Percentiles rank a stretch among this genome's conserved stretches.
These are phyloP conservation scores for Elegia similella DNA, from an alignment of 2,888 invertebrate species.

Conservation along the genomic window DNA sequence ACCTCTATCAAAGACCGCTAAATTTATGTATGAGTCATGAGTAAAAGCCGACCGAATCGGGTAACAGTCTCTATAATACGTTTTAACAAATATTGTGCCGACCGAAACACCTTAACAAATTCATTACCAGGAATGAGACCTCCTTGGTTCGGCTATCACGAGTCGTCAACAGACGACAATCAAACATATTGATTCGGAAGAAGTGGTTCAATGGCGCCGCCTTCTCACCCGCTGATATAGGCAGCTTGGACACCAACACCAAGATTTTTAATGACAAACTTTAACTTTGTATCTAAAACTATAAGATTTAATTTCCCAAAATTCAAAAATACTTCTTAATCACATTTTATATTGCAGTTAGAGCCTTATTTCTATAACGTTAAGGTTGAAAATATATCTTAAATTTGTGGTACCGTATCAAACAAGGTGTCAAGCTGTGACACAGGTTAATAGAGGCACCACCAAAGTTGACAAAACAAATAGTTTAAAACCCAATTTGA, in stretches of 20 bases:
- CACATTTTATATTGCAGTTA: neutral
- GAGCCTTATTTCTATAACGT: neutral
- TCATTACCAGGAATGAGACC: slow-evolving; percentile 18
- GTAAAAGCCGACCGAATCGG: neutral
- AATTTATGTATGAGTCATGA: neutral
- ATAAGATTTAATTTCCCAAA: neutral
- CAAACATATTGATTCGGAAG: slow-evolving; percentile 38
- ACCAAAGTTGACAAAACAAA: slow-evolving; percentile 13
- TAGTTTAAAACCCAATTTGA: slow-evolving; percentile 10
- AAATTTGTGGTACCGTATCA: slow-evolving; percentile 20
- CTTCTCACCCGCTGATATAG: slow-evolving; percentile 49
- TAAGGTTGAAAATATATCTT: slow-evolving; percentile 30
- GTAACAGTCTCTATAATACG: neutral
- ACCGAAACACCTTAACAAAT: slow-evolving; percentile 14
- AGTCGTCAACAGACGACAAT: slow-evolving; percentile 16
- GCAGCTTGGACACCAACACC: neutral
- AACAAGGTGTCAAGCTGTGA: slow-evolving; percentile 4
- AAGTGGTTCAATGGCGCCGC: slow-evolving; percentile 65
- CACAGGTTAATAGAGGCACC: slow-evolving; percentile 4
- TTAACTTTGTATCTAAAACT: neutral
- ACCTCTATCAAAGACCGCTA: neutral
- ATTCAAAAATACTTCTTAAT: neutral
- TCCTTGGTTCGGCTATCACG: slow-evolving; percentile 16
- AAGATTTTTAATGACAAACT: neutral
- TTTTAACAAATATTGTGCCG: slow-evolving; percentile 17